Evolutionary conservation across 1,140 invertebrate genomes (phyloP), one percentile per base, ranked within the genome.

Genomic region (Anastatus disparis): DNA sequence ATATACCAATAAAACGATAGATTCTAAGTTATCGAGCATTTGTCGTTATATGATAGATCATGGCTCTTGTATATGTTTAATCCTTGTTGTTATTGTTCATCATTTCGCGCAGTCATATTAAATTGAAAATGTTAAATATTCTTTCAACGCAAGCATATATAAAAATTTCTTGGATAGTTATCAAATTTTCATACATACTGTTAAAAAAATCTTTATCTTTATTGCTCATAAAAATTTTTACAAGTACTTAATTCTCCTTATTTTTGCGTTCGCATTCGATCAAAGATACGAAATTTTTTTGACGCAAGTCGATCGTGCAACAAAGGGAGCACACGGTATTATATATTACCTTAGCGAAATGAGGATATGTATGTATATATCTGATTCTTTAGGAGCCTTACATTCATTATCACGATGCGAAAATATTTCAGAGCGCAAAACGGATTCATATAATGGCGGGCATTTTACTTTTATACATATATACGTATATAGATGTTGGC

Each of bases 381-480:
- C 65, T 50, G 65, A 68, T 68, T 50, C 9, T 67, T 52, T 29
- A 10, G 56, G 15, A 27, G 17, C 31, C n/a, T n/a, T n/a, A 24
- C 55, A 24, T 29, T 29, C 48, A 52, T 68, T 61, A 69, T 69
- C 66, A 35, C 66, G 66, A 69, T 69, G 56, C 31, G 44, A 52
- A 69, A 61, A 31, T 61, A 69, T 69, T 69, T 15, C 58, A 35
- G 48, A n/a, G 65, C 65, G 29, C 20, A 40, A 15, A 17, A 61
- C 55, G 66, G 66, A 50, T 50, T 46, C 44, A n/a, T 9, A 35
- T 13, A 26, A 55, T 17, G 52, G 50, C 50, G 6, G 22, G 27
- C 27, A 35, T 50, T n/a, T n/a, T n/a, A n/a, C n/a, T n/a, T n/a
- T 40, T 29, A 63, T 17, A 63, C 44, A 63, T 29, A 15, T 15